Evolutionary conservation across 30 jellyfish, hydroid and myxozoan species (phyloP), one percentile per base, ranked within the genome.

Genomic region (Rhopilema esculentum): DNA sequence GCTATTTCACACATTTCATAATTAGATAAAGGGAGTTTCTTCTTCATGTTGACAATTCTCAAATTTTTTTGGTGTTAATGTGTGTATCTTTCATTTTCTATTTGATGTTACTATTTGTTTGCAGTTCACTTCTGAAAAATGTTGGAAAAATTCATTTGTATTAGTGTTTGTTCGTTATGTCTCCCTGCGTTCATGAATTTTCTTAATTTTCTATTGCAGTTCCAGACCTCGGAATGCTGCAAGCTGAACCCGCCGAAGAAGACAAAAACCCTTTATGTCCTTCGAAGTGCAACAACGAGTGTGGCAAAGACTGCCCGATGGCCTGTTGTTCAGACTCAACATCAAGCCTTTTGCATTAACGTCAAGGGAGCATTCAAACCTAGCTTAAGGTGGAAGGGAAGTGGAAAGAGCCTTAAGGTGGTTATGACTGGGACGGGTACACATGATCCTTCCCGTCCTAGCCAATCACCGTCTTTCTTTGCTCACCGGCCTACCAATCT

Each of bases 321-420:
- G 66, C 88, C 24, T 85, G 94, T 69, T 85, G 94, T 67, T 72
- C 94, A 17, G 94, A 85, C 66, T 53, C 88, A n/a, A 28, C 94
- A 7, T 85, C 94, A 64, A 85, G 88, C 31, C 79, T 85, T 8
- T 64, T 85, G 77, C 94, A 85, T 66, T 85, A 65, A 53, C 24
- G 8, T 49, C 52, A 21, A 57, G 8, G 89, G 23, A 12, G 9
- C 12, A 12, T 40, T 6, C 12, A 40, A 40, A 40, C 57, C 57
- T 12, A 12, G 9, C 57, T 40, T 2, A 40, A 40, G 9, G 57
- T 40, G 57, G 57, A 40, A 2, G 9, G 57, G 57, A 6, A n/a
- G n/a, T n/a, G n/a, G n/a, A n/a, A n/a, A n/a, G n/a, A n/a, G n/a
- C n/a, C n/a, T n/a, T n/a, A n/a, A n/a, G n/a, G n/a, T n/a, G n/a